These are phyloP conservation scores for Pissodes strobi DNA, from an alignment of 1,140 invertebrate genomes.

Conservation along the genomic window DNA sequence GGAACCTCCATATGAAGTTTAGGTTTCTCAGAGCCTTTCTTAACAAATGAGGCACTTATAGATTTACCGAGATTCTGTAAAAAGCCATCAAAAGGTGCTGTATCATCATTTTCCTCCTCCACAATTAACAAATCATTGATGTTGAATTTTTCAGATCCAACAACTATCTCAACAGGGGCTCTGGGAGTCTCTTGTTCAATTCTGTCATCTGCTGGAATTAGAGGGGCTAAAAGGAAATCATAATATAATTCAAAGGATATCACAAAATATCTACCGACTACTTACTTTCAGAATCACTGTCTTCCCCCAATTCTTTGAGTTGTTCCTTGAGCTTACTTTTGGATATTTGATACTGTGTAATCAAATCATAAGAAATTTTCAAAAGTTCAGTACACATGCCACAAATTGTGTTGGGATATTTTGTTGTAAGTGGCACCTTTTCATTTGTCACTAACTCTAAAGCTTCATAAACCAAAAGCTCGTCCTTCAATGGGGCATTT, in stretches of 20 bases:
- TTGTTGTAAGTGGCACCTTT: slow-evolving; percentile 9
- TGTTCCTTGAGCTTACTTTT: slow-evolving; percentile 7
- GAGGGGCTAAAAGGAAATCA: neutral
- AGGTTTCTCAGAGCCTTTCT: slow-evolving; percentile 6
- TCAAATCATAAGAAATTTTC: slow-evolving; percentile 35
- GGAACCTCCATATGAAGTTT: slow-evolving; percentile 7
- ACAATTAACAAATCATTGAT: slow-evolving; percentile 38
- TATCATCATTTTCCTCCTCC: slow-evolving; percentile 27
- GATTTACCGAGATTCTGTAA: slow-evolving; percentile 40
- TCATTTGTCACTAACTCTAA: slow-evolving; percentile 22
- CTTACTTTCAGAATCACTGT: neutral
- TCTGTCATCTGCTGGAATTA: no score
- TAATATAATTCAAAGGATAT: neutral
- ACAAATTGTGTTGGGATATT: slow-evolving; percentile 36
- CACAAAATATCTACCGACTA: neutral
- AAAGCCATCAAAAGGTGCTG: slow-evolving; percentile 29
- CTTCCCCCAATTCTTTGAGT: neutral
- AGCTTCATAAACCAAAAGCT: slow-evolving; percentile 14
- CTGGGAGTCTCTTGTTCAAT: neutral
- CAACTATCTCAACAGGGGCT: slow-evolving; percentile 35
- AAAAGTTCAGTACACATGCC: slow-evolving; percentile 31
- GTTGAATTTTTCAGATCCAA: slow-evolving; percentile 26
- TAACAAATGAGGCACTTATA: slow-evolving; percentile 35
- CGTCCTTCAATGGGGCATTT: slow-evolving; percentile 1
- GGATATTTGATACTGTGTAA: slow-evolving; percentile 23